Base-by-base conservation (phyloP, 2,113 vertebrate genomes). In the Neogobius melanostomus region DNA sequence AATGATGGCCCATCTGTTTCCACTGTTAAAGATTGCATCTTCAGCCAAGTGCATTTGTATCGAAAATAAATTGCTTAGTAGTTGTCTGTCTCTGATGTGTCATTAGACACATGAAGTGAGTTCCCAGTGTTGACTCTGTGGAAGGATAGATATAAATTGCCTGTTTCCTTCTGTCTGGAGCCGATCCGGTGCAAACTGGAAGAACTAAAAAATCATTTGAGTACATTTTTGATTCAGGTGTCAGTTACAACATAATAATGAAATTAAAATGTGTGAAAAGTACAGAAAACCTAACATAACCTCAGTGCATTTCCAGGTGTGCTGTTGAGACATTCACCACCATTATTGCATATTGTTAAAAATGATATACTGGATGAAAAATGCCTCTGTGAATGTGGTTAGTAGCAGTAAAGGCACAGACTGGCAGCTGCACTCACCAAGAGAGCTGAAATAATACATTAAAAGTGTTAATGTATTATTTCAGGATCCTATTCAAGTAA, bases 81-180 rank as follows among this genome's bases (percentile, higher is more conserved):
- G 7, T 15, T 21, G 51, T n/a, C n/a, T 21, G 1, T 46, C 42
- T 16, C 16, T 54, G 51, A 50, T 9, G 21, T 46, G 21, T 59
- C 0, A 8, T 77, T 46, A 65, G 72, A 72, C 45, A 36, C 28
- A 36, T 54, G 1, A 15, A 2, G 64, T 21, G 66, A 54, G 48
- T 50, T 14, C 66, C 57, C 56, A 76, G 69, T 61, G 60, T 69
- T 54, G 49, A 50, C 8, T 11, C 70, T 64, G 45, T 81, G 71
- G 60, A 68, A 9, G 17, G 43, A 10, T 36, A 8, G 68, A 45
- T 61, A 28, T 43, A 49, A 82, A 82, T 52, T 3, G 21, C 48
- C 43, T 49, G 57, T 60, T 12, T 36, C 28, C 28, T 36, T 36
- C 28, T 36, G n/a, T 48, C 47, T 51, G 68, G 8, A 36, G 28